Evolutionary conservation across 2,888 invertebrate genomes (phyloP), one percentile per base, ranked within the genome.

Genomic region (Margaritifera margaritifera): DNA sequence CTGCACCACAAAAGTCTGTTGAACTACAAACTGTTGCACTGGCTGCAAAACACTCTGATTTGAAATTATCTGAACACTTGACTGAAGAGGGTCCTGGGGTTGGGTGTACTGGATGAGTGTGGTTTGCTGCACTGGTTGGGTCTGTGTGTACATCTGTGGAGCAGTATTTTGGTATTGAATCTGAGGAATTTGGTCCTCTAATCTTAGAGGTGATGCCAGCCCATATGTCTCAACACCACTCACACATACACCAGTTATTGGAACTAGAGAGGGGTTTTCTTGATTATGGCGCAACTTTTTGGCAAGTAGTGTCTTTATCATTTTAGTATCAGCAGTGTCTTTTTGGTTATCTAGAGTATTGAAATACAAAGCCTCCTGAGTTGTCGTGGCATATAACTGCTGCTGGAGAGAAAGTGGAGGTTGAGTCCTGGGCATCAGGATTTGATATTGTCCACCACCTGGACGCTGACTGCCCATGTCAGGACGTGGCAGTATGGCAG

Each of bases 221-320:
- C 42, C 42, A 42, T 42, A 42, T 42, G 42, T 42, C 15, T 42
- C 42, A 15, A 42, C 42, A 42, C 42, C 42, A 42, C 42, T 42
- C 42, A 42, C 15, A 42, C 42, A 42, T 3, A 42, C 42, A 42
- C 42, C 15, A 42, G 42, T 42, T 11, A 42, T 42, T 42, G 42
- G 42, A 42, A 42, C 42, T 15, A 42, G 15, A 42, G 42, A 42
- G 42, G 42, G 42, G 42, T 42, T 42, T 42, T 42, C 42, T 42
- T 42, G 42, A 6, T 74, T 77, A 66, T 74, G 69, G 24, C 75
- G 66, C 24, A 89, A 78, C 94, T 97, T 98, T 91, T 95, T 96
- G 84, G 97, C 97, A 90, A 98, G 92, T 80, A 98, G 92, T 91
- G 95, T 96, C 91, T 97, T 97, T 89, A 97, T 97, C 83, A 97